Evolutionary conservation across 2,888 invertebrate genomes (phyloP).

Genomic region (Lasioglossum zephyrum): DNA sequence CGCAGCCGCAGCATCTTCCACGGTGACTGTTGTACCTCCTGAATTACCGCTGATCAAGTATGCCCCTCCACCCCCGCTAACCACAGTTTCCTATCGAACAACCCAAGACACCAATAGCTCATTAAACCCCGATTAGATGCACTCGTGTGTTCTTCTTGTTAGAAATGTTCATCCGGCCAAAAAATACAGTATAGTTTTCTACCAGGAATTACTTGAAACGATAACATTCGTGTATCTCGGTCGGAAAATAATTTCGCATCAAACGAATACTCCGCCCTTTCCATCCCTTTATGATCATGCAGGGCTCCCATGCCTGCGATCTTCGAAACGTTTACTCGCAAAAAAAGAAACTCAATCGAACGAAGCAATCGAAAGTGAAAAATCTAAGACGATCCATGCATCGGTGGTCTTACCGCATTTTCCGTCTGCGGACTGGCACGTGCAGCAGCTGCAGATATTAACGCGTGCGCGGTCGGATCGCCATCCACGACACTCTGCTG

Average conservation of each 20-base stretch:
- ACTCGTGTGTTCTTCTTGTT: slow-evolving; percentile 10
- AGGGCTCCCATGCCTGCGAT: slow-evolving; percentile 58
- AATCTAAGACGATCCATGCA: slow-evolving; percentile 49
- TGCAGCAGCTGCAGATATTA: slow-evolving; percentile 86
- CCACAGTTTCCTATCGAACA: slow-evolving; percentile 84
- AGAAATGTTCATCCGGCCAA: slow-evolving; percentile 18
- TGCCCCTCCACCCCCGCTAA: slow-evolving; percentile 85
- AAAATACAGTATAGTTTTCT: neutral
- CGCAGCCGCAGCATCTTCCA: slow-evolving; percentile 86
- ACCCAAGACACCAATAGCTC: slow-evolving; percentile 69
- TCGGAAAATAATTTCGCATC: neutral
- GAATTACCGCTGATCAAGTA: slow-evolving; percentile 86
- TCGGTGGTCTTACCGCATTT: slow-evolving; percentile 87
- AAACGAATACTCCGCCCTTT: slow-evolving; percentile 4
- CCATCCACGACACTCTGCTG: slow-evolving; percentile 88
- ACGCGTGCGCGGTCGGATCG: slow-evolving; percentile 86
- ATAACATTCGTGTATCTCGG: neutral
- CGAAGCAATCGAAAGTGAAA: slow-evolving; percentile 46
- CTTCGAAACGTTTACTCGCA: slow-evolving; percentile 35
- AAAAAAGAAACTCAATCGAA: slow-evolving; percentile 11
- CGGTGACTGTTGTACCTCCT: slow-evolving; percentile 82
- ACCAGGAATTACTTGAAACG: neutral
- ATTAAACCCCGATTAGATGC: slow-evolving; percentile 58
- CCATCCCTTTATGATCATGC: slow-evolving; percentile 54
- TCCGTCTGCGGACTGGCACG: slow-evolving; percentile 89